phyloP scores from a whole-genome alignment of 2,113 vertebrate genomes.

The Apteryx mantelli region DNA sequence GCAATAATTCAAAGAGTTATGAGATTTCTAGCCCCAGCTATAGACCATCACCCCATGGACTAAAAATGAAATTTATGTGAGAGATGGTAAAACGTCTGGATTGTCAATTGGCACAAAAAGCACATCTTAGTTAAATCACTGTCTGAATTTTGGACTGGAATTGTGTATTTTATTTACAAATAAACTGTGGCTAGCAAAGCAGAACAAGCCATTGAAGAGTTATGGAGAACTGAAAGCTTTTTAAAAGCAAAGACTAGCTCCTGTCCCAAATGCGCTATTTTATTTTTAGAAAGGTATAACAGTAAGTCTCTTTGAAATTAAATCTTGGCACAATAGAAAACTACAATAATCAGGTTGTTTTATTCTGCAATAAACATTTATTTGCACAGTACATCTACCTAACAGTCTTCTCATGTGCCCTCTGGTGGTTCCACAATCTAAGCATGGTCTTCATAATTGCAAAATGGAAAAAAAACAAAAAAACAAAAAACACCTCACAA shows the following conservation, averaged over 20 bases:
- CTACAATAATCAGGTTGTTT: constrained; percentile 15
- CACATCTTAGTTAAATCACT: neutral
- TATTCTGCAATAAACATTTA: constrained; percentile 40
- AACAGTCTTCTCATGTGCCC: constrained; percentile 67
- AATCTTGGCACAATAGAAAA: neutral
- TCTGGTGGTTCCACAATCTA: constrained; percentile 69
- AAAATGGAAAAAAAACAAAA: neutral
- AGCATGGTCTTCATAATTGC: neutral
- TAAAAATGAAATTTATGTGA: neutral
- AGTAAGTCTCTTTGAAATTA: neutral
- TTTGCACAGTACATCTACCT: neutral
- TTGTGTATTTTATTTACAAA: neutral
- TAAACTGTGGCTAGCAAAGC: neutral
- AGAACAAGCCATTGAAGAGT: neutral
- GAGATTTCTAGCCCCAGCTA: neutral
- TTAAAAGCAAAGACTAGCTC: neutral
- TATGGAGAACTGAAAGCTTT: neutral
- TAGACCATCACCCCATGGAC: neutral
- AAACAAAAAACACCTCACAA: neutral
- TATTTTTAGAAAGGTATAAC: neutral
- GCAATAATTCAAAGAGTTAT: neutral
- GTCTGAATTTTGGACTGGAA: neutral
- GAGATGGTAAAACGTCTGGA: neutral
- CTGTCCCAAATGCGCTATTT: neutral
- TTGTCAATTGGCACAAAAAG: neutral